A percentile compares a stretch with the other conserved stretches of the same genome.
phyloP scores from a whole-genome alignment of 2,888 invertebrate species.

The Sympetrum striolatum region DNA sequence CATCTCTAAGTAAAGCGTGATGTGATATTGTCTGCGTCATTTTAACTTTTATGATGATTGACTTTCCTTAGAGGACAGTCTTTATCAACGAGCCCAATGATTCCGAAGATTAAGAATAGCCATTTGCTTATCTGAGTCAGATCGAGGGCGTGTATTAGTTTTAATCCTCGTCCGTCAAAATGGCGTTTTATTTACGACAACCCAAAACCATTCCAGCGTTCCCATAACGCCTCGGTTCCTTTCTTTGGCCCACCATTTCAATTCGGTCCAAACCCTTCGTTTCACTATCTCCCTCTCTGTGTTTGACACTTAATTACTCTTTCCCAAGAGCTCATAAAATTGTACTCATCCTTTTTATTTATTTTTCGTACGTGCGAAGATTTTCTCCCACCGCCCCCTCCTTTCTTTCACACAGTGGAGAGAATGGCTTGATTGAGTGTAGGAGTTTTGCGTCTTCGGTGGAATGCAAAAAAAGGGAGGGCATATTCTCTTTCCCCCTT shows the following conservation, averaged over 20 bases:
- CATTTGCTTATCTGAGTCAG: background rate
- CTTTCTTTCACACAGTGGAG: background rate
- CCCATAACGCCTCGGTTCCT: background rate
- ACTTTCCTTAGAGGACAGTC: no score
- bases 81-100: no score
- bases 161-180: background rate
- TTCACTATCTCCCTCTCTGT: background rate
- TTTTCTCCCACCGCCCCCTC: background rate
- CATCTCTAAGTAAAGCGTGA: no score
- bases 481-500: background rate
- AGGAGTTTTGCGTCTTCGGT: background rate
- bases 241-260: background rate
- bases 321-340: conserved; percentile 18
- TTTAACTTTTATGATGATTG: no score
- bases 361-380: background rate
- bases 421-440: conserved; percentile 2
- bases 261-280: background rate
- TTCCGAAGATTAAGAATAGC: background rate
- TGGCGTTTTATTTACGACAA: background rate
- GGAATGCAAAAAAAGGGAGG: background rate
- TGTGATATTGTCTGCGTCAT: no score
- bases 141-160: background rate
- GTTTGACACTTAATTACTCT: conserved; percentile 19
- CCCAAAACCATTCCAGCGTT: background rate
- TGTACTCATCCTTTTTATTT: conserved; percentile 14